These are phyloP conservation scores for Ptilonorhynchus violaceus DNA, from an alignment of 2,113 vertebrate species.

Conservation along the genomic window DNA sequence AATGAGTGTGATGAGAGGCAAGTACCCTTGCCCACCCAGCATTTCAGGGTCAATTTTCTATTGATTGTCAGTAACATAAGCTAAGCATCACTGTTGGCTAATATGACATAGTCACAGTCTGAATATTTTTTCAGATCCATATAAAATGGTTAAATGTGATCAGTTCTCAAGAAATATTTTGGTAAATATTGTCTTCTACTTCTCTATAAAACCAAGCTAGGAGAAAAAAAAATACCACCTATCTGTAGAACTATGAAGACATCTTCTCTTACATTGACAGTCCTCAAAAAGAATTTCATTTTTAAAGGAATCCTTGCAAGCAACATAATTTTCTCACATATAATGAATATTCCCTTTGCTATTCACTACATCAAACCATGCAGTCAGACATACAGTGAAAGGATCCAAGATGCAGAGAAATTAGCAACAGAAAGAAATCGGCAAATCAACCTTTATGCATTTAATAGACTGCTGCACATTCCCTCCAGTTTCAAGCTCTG, in stretches of 20 bases:
- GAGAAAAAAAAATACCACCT: background rate
- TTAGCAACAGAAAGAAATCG: conserved; percentile 8
- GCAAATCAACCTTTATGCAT: background rate
- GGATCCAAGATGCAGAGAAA: conserved; percentile 1
- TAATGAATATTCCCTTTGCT: conserved; percentile 31
- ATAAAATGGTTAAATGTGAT: background rate
- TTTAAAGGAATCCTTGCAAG: background rate
- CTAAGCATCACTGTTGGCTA: background rate
- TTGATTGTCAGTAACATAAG: background rate
- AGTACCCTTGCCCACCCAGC: background rate
- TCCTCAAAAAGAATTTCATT: background rate
- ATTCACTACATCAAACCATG: conserved; percentile 15
- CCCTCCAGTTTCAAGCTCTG: conserved; percentile 14
- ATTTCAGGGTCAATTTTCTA: background rate
- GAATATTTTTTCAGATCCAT: background rate
- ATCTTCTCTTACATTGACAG: background rate
- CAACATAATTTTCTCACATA: background rate
- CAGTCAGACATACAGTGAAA: conserved; percentile 26
- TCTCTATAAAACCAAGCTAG: background rate
- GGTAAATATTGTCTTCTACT: background rate
- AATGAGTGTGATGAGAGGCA: background rate
- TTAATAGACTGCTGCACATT: conserved; percentile 7
- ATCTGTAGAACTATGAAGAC: background rate
- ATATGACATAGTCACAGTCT: background rate
- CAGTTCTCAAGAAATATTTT: background rate